A percentile compares a stretch with the other conserved stretches of the same genome.
Evolutionary conservation across 2,113 vertebrate species (phyloP).

Genomic region (Haemorhous mexicanus): DNA sequence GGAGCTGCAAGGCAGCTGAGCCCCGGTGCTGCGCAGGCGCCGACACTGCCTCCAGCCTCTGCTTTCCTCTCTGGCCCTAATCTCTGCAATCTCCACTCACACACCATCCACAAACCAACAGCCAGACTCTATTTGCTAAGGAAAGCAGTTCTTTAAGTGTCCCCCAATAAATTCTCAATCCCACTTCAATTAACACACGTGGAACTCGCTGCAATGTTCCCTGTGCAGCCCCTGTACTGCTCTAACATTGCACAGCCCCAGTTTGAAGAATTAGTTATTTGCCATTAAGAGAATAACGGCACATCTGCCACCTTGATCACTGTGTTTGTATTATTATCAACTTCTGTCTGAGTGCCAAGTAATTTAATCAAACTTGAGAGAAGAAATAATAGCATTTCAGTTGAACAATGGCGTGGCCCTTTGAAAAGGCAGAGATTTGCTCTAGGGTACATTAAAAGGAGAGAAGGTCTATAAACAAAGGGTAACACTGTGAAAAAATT

Average conservation of each 20-base stretch:
- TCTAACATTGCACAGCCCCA: not conserved
- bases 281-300: constrained; percentile 18
- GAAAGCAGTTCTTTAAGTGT: not conserved
- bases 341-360: constrained; percentile 44
- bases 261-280: constrained; percentile 24
- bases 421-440: constrained; percentile 57
- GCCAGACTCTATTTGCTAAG: not conserved
- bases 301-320: constrained; percentile 60
- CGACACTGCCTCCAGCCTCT: not conserved
- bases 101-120: not conserved
- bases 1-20: constrained; percentile 38
- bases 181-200: not conserved
- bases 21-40: not conserved
- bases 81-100: not conserved
- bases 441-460: constrained; percentile 43
- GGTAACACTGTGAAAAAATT: constrained; percentile 38
- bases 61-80: not conserved
- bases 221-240: not conserved
- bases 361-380: constrained; percentile 56
- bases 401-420: constrained; percentile 41
- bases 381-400: constrained; percentile 48
- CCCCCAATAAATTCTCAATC: not conserved
- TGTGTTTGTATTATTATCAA: constrained; percentile 22
- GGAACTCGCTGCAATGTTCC: not conserved
- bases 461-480: constrained; percentile 50